Evolutionary conservation across 2,113 vertebrate genomes (phyloP), one percentile per base, ranked within the genome.

Genomic region (Chauna torquata): DNA sequence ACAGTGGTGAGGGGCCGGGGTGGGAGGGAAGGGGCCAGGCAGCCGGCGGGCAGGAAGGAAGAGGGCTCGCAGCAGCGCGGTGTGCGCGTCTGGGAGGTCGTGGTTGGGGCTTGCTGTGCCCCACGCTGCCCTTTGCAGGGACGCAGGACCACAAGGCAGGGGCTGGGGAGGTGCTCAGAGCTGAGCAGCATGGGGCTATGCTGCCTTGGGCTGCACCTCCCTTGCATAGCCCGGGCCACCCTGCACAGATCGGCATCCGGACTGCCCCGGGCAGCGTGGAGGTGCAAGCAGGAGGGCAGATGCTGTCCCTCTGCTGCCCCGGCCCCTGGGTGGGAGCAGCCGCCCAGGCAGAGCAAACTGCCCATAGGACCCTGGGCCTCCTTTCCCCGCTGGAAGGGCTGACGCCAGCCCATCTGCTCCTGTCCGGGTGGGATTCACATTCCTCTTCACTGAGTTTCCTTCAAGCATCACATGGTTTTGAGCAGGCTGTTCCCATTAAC

Each of bases 61-160:
- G 11, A n/a, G 32, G 49, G 14, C 28, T 80, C 8, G 12, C 49
- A 27, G 77, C n/a, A 22, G 57, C 0, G 0, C 10, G 36, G 28
- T 16, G 50, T 42, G 4, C 3, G 2, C 5, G 2, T 5, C 3
- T 1, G 61, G 36, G 52, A 27, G 61, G 42, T 36, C 4, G 1
- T 11, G 57, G 64, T 38, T 12, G 9, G n/a, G 0, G 6, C 30
- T 36, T 27, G 38, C 55, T 8, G 52, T 42, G 23, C 24, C 50
- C 50, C 12, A 24, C 50, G 13, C 50, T n/a, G 28, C 34, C 55
- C 38, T 25, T 24, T 32, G 66, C 1, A 0, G 36, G 16, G 30
- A n/a, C 28, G 50, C 75, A 20, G 52, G 65, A 38, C 52, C 52
- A 30, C 52, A 5, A 28, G 27, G 52, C 27, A 30, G 52, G 27